These are phyloP conservation scores for Choristoneura rosaceana DNA, from an alignment of 2,888 invertebrate genomes.

Conservation along the genomic window DNA sequence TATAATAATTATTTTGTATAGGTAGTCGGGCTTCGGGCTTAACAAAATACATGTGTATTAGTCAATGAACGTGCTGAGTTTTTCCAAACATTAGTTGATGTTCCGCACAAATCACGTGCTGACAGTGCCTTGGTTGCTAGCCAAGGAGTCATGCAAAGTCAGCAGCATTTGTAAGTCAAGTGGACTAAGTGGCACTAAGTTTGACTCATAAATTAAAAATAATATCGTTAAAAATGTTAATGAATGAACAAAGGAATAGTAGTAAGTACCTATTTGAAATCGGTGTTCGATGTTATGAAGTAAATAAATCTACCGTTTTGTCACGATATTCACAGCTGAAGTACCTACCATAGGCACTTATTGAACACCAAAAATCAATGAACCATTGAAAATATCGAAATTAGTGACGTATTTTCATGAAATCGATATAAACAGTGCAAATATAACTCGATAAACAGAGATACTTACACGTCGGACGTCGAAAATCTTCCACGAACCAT, in stretches of 20 bases:
- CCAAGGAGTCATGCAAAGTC: constrained; percentile 26
- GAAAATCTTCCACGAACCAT: constrained; percentile 83
- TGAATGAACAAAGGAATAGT: constrained; percentile 3
- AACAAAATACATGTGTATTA: neutral
- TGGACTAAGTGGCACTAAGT: neutral
- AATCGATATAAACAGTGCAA: too few species aligned
- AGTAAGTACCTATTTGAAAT: neutral
- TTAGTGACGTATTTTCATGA: too few species aligned
- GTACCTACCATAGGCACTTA: too few species aligned
- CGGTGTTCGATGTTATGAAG: too few species aligned
- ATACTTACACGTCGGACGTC: constrained; percentile 79
- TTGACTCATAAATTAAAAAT: neutral
- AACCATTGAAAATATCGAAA: too few species aligned
- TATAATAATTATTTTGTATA: too few species aligned
- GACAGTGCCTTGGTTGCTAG: constrained; percentile 25
- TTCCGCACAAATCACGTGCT: neutral
- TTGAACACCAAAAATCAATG: too few species aligned
- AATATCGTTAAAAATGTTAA: neutral
- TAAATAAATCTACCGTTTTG: neutral
- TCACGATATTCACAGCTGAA: too few species aligned
- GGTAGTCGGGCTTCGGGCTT: too few species aligned
- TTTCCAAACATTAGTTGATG: neutral
- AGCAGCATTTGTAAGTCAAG: neutral
- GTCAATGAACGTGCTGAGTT: neutral
- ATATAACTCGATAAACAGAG: neutral